These are phyloP conservation scores for Idris sp. DNA, from an alignment of 1,140 invertebrate species.

Conservation along the genomic window DNA sequence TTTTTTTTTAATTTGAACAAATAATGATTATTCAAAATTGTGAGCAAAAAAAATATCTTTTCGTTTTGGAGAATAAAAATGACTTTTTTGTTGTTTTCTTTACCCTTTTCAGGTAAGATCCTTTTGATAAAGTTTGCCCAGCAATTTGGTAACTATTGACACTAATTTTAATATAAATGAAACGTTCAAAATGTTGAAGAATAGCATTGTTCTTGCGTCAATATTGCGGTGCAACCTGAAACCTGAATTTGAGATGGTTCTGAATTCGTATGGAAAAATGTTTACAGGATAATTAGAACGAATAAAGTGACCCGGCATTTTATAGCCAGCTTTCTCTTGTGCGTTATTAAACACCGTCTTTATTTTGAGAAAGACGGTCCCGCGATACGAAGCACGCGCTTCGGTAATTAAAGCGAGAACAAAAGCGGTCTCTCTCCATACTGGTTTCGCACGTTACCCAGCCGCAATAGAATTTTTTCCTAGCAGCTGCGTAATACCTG, in stretches of 20 bases:
- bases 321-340: slow-evolving; percentile 49
- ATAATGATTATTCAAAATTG: no score
- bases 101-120: no score
- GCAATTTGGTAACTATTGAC: slow-evolving; percentile 9
- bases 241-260: slow-evolving; percentile 29
- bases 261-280: slow-evolving; percentile 13
- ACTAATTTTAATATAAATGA: background rate
- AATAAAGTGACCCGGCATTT: slow-evolving; percentile 37
- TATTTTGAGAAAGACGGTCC: slow-evolving; percentile 56
- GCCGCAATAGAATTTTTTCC: slow-evolving; percentile 48
- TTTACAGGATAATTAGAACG: slow-evolving; percentile 48
- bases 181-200: slow-evolving; percentile 7
- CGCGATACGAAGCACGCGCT: slow-evolving; percentile 62
- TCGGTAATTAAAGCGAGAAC: slow-evolving; percentile 63
- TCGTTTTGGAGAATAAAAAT: no score
- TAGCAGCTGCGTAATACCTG: slow-evolving; percentile 58
- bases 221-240: slow-evolving; percentile 23
- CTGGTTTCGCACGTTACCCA: slow-evolving; percentile 59
- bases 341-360: slow-evolving; percentile 48
- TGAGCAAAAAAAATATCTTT: no score
- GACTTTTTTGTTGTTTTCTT: no score
- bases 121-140: no score
- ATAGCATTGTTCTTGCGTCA: slow-evolving; percentile 7
- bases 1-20: no score
- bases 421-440: slow-evolving; percentile 57